These are phyloP conservation scores for Odontomyia ornata DNA, from an alignment of 2,888 invertebrate genomes.

Conservation along the genomic window DNA sequence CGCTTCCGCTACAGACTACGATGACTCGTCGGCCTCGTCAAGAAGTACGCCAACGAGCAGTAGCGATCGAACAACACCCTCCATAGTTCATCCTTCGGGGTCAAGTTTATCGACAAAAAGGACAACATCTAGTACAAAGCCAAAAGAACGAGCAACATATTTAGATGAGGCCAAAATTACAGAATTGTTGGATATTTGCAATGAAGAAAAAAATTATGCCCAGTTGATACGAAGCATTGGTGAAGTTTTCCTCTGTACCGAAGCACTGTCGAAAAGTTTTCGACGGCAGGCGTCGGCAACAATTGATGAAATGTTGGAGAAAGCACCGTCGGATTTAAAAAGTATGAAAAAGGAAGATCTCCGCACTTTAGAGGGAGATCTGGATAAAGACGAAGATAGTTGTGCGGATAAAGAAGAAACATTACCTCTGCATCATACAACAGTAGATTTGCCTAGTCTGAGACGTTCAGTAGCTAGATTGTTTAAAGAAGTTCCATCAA, in stretches of 20 bases:
- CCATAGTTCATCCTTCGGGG: conserved; percentile 41
- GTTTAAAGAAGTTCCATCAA: conserved; percentile 55
- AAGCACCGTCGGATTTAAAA: conserved; percentile 67
- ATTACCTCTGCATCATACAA: conserved; percentile 53
- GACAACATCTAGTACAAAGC: conserved; percentile 20
- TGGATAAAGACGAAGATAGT: conserved; percentile 88
- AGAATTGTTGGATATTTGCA: conserved; percentile 79
- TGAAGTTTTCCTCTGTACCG: conserved; percentile 76
- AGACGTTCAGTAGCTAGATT: conserved; percentile 66
- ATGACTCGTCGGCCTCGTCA: conserved; percentile 46
- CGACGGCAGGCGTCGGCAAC: conserved; percentile 65
- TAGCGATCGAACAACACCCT: conserved; percentile 26
- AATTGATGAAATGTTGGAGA: conserved; percentile 66
- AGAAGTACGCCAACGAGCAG: conserved; percentile 42
- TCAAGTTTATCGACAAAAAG: conserved; percentile 34
- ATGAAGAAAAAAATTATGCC: conserved; percentile 73
- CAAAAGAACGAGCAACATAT: conserved; percentile 51
- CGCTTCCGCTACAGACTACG: conserved; percentile 38
- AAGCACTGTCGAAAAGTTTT: conserved; percentile 79
- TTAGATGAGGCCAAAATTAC: conserved; percentile 74
- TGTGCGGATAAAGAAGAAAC: conserved; percentile 60
- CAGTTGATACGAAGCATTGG: conserved; percentile 79
- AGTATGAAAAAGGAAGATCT: conserved; percentile 76
- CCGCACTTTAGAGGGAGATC: conserved; percentile 78
- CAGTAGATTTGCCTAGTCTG: conserved; percentile 70